Evolutionary conservation across 2,888 invertebrate genomes (phyloP).

Genomic region (Coleophora deauratella): DNA sequence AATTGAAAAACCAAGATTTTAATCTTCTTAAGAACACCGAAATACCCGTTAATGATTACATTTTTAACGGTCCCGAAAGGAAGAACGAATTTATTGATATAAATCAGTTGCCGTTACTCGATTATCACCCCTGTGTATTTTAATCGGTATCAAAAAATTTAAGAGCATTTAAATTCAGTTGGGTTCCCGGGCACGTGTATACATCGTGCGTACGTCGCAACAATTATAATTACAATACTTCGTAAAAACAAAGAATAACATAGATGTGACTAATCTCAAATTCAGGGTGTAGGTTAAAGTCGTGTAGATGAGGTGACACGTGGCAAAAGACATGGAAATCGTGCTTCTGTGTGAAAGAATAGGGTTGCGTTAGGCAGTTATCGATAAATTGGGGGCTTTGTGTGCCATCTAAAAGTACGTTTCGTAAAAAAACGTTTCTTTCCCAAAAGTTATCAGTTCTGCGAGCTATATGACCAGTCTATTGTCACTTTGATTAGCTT

Average conservation of each 20-base stretch:
- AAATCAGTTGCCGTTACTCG: slow-evolving; percentile 23
- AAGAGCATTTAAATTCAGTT: slow-evolving; percentile 51
- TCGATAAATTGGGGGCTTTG: too few species aligned
- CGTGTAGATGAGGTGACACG: slow-evolving; percentile 65
- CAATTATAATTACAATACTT: slow-evolving; percentile 61
- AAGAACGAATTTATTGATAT: slow-evolving; percentile 10
- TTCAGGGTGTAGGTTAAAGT: slow-evolving; percentile 56
- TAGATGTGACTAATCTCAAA: slow-evolving; percentile 53
- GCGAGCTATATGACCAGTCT: neutral
- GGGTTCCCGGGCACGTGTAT: slow-evolving; percentile 48
- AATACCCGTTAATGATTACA: slow-evolving; percentile 11
- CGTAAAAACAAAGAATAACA: slow-evolving; percentile 58
- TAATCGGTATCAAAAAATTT: slow-evolving; percentile 40
- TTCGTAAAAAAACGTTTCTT: too few species aligned
- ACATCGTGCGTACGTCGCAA: slow-evolving; percentile 51
- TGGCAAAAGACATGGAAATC: slow-evolving; percentile 68
- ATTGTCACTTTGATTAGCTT: neutral
- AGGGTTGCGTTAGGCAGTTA: slow-evolving; percentile 25
- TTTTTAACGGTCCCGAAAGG: slow-evolving; percentile 14
- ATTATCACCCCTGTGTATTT: slow-evolving; percentile 40
- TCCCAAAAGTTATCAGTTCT: too few species aligned
- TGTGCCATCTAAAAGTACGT: too few species aligned
- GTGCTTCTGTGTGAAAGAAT: slow-evolving; percentile 47
- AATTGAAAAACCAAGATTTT: slow-evolving; percentile 1
- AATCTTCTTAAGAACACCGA: slow-evolving; percentile 8